Evolutionary conservation across 2,888 invertebrate species (phyloP).

Genomic region (Leptinotarsa peninsularis): DNA sequence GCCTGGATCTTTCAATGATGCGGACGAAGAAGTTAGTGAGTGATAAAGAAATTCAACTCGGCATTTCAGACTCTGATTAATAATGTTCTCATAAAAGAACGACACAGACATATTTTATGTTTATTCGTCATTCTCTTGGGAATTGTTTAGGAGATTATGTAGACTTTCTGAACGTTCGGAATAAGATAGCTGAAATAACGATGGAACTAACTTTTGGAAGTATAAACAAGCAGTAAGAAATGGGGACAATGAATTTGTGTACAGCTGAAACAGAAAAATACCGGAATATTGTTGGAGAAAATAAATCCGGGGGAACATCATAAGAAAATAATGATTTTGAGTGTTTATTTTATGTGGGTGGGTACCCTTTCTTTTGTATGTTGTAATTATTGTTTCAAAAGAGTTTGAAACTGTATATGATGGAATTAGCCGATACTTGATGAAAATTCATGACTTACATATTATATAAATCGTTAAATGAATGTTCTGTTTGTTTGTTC

Average conservation of each 20-base stretch:
- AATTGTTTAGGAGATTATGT: background rate
- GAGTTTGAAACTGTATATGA: too few species aligned
- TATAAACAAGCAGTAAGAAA: background rate
- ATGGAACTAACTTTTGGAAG: background rate
- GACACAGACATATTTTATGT: constrained; percentile 1
- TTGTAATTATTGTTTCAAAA: too few species aligned
- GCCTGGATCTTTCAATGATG: constrained; percentile 31
- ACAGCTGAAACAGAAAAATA: background rate
- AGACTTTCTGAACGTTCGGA: background rate
- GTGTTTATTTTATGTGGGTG: too few species aligned
- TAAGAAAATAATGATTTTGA: too few species aligned
- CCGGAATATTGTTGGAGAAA: too few species aligned
- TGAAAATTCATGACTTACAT: too few species aligned
- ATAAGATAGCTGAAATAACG: background rate
- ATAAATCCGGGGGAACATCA: too few species aligned
- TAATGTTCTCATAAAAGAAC: constrained; percentile 12
- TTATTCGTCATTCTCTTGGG: background rate
- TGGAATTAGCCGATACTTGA: too few species aligned
- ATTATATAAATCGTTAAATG: too few species aligned
- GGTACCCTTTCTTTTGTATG: too few species aligned
- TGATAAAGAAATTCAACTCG: constrained; percentile 22
- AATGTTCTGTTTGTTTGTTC: too few species aligned
- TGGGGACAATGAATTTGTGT: background rate
- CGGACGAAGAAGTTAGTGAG: constrained; percentile 26
- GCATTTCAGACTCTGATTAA: constrained; percentile 24